A percentile compares a stretch with the other conserved stretches of the same genome.
Evolutionary conservation across 92 coral and sea anemone species (phyloP).

Genomic region (Phenganax subtilis): DNA sequence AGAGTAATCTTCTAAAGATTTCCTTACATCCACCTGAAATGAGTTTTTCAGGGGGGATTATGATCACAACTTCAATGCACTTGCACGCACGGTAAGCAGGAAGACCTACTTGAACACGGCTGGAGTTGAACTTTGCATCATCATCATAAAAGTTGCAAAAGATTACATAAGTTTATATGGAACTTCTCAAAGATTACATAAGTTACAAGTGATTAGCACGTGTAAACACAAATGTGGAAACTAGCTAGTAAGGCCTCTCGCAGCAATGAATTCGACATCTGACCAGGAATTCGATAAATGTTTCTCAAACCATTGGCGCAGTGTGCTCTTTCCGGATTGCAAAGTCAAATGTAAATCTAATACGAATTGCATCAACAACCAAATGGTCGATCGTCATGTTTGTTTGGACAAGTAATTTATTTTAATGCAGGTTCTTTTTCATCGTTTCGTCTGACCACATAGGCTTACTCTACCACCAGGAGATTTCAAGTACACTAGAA

Average conservation of each 20-base stretch:
- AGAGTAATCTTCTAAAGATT: background rate
- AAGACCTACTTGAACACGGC: slow-evolving; percentile 6
- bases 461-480: background rate
- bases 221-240: background rate
- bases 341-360: slow-evolving; percentile 6
- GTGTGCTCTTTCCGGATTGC: slow-evolving; percentile 8
- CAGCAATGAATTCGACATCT: background rate
- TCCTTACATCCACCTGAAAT: background rate
- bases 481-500: no score
- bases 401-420: background rate
- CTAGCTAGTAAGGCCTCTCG: no score
- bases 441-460: background rate
- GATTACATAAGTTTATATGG: background rate
- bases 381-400: background rate
- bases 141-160: background rate
- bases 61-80: background rate
- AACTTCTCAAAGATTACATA: background rate
- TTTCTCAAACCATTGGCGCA: background rate
- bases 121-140: background rate
- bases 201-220: background rate
- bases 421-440: background rate
- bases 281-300: background rate
- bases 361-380: background rate
- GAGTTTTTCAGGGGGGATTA: background rate
- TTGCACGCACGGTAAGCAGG: slow-evolving; percentile 1